Evolutionary conservation across 2,113 vertebrate species (phyloP), one percentile per base, ranked within the genome.

Genomic region (Perca flavescens): DNA sequence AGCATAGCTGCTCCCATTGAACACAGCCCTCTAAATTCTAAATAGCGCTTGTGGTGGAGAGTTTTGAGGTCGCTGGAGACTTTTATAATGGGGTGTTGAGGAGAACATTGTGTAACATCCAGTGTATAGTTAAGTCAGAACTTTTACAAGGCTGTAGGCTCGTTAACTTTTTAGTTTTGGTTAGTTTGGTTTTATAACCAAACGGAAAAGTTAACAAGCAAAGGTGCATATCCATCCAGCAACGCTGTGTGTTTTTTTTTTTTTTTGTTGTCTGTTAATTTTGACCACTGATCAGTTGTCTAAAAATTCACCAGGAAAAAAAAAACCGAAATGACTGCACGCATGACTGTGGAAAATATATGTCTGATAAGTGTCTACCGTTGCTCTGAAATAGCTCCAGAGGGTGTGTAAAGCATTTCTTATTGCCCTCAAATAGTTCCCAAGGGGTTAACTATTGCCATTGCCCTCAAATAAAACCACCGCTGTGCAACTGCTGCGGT

Each of bases 11-110:
- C 66, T 66, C 36, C 72, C 60, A 72, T 71, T 54, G 31, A 77
- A 77, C 56, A 49, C 78, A 76, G 52, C 61, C 50, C 60, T 71
- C 57, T 72, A 63, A 86, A 74, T 60, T 71, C 57, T 72, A 63
- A 84, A 71, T 63, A 61, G 68, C 73, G 73, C 5, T 34, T 53
- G 61, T 12, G 43, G 58, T 46, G 31, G 50, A 4, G 25, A 60
- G 36, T 40, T 80, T 60, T 62, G 72, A 79, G 79, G 58, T 72
- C 69, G 16, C 52, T 71, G 69, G 61, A 47, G 65, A 77, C 34
- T 73, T 89, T 88, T 77, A 65, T 86, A 81, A 64, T 54, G 58
- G 31, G 78, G 74, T 79, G 76, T 78, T 82, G 84, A 74, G 53
- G 84, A 74, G 53, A 66, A n/a, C 28, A n/a, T 47, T 9, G 53